Percentiles rank a stretch among this genome's conserved stretches.
Evolutionary conservation across 2,113 vertebrate species (phyloP).

Genomic region (Vanacampus margaritifer): DNA sequence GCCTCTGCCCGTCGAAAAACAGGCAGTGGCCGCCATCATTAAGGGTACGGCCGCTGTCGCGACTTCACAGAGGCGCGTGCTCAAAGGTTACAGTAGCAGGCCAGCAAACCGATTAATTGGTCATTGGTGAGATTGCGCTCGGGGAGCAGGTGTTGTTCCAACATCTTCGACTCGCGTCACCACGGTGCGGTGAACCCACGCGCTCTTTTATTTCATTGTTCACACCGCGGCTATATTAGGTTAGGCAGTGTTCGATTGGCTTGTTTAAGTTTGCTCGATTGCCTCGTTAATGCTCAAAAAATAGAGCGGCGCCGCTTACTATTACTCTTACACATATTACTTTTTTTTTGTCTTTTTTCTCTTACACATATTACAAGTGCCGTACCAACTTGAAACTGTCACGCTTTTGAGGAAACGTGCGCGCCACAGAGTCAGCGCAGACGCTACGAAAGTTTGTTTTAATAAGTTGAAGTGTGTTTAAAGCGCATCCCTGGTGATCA

Average conservation of each 20-base stretch:
- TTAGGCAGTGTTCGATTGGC: too few species aligned
- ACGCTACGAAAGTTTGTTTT: background rate
- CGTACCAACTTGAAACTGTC: background rate
- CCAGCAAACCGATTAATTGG: background rate
- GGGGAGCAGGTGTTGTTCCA: background rate
- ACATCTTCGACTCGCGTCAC: background rate
- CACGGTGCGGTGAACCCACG: background rate
- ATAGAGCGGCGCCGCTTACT: too few species aligned
- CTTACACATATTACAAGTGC: too few species aligned
- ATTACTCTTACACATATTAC: too few species aligned
- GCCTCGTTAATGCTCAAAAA: too few species aligned
- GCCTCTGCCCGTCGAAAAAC: slow-evolving; percentile 51
- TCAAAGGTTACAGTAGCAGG: background rate
- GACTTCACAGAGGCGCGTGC: slow-evolving; percentile 30
- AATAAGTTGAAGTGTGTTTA: background rate
- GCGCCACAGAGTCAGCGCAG: background rate
- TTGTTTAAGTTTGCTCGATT: too few species aligned
- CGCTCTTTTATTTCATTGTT: too few species aligned
- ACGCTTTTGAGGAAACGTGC: background rate
- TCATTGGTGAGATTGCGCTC: background rate
- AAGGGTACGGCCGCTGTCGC: slow-evolving; percentile 30
- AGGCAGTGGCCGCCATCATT: slow-evolving; percentile 43
- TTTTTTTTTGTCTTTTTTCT: too few species aligned
- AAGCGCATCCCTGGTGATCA: background rate
- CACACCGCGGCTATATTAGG: too few species aligned